phyloP scores from a whole-genome alignment of 64 coral and sea anemone genomes.

The Stylophora pistillata region DNA sequence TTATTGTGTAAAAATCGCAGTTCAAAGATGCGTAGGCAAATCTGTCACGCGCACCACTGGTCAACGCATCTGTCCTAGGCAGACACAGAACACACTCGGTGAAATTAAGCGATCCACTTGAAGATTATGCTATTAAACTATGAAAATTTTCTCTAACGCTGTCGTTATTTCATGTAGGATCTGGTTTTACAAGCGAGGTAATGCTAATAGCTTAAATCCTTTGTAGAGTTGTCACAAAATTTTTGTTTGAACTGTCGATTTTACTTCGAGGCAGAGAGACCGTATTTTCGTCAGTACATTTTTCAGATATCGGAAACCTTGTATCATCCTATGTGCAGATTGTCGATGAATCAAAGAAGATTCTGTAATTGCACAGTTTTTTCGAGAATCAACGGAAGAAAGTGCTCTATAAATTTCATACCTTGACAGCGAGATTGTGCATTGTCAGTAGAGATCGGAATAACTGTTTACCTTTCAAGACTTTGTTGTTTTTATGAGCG shows the following conservation, averaged over 20 bases:
- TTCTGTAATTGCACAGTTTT: background rate
- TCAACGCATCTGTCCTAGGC: background rate
- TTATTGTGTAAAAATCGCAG: conserved; percentile 10
- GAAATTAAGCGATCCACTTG: background rate
- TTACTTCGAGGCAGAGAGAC: background rate
- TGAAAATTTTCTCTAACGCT: background rate
- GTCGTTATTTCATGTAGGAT: background rate
- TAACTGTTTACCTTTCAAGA: background rate
- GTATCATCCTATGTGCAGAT: background rate
- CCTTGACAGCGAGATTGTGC: background rate
- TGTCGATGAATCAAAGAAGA: background rate
- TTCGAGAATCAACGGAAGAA: background rate
- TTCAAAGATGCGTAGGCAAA: background rate
- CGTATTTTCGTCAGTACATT: background rate
- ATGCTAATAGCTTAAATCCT: background rate
- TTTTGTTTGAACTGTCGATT: conserved; percentile 21
- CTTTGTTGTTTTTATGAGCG: conserved; percentile 37
- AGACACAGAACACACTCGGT: background rate
- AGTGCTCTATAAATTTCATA: background rate
- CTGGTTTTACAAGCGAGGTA: background rate
- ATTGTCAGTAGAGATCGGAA: background rate
- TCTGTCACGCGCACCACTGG: conserved; percentile 23
- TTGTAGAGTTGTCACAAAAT: background rate
- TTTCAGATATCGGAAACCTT: background rate
- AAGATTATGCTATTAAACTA: background rate